phyloP scores from a whole-genome alignment of 2,113 vertebrate genomes.

The Larimichthys polyactis region DNA sequence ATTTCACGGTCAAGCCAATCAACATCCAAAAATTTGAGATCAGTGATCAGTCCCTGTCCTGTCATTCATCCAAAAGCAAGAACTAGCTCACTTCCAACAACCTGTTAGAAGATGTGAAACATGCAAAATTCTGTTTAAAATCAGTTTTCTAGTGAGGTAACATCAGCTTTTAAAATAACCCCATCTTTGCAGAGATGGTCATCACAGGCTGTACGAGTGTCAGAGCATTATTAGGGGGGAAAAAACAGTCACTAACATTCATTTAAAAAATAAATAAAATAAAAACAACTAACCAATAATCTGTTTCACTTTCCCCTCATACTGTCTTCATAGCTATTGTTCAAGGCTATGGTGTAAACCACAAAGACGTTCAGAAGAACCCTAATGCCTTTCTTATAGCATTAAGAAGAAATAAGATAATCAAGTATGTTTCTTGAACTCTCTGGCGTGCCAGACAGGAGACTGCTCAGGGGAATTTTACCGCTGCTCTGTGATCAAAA shows the following conservation, averaged over 20 bases:
- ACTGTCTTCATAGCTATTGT: constrained; percentile 32
- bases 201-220: background rate
- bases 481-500: constrained; percentile 70
- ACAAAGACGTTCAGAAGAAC: constrained; percentile 51
- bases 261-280: background rate
- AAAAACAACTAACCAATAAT: background rate
- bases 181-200: background rate
- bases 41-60: constrained; percentile 5
- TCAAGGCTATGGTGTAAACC: constrained; percentile 32
- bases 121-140: background rate
- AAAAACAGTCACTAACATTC: background rate
- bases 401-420: constrained; percentile 67
- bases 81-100: background rate
- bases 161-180: constrained; percentile 7
- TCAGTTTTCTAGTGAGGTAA: background rate
- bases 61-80: constrained; percentile 14
- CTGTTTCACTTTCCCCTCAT: constrained; percentile 29
- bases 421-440: constrained; percentile 69
- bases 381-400: constrained; percentile 71
- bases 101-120: constrained; percentile 8
- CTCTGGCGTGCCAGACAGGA: constrained; percentile 59
- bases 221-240: background rate
- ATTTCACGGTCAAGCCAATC: constrained; percentile 21
- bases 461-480: constrained; percentile 74
- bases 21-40: background rate